Conservation (phyloP, 2,888 invertebrate genomes). For the Synergus umbraculus region DNA sequence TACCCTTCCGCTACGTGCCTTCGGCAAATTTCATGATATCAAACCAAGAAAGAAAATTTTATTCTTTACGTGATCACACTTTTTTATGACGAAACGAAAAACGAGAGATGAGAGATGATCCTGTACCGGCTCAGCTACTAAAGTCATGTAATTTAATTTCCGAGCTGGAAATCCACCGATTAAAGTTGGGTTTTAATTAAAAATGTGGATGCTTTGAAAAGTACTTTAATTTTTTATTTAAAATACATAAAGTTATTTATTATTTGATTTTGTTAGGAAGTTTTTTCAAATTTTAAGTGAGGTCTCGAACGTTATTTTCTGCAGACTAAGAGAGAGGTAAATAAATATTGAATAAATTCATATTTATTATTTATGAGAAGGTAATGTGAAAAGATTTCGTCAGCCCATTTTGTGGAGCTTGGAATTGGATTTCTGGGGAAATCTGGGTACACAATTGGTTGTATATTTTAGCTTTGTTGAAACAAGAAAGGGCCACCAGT, state of each 20-base stretch:
- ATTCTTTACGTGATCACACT: background rate
- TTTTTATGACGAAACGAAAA: conserved; percentile 9
- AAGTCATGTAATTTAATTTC: background rate
- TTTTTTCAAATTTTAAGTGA: no score
- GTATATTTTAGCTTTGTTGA: conserved; percentile 14
- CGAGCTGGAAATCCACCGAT: background rate
- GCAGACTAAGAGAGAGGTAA: background rate
- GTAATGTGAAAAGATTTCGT: background rate
- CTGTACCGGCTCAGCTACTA: background rate
- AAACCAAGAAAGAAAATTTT: background rate
- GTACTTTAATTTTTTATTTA: background rate
- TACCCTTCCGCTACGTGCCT: conserved; percentile 12
- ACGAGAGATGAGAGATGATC: background rate
- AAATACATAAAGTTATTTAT: no score
- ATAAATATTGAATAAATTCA: background rate
- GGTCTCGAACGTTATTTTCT: background rate
- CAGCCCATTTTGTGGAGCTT: background rate
- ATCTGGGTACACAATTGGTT: conserved; percentile 6
- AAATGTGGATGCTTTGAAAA: background rate
- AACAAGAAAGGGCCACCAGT: background rate
- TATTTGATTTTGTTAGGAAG: no score
- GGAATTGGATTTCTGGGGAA: conserved; percentile 1
- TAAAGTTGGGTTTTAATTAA: background rate
- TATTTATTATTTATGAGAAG: background rate
- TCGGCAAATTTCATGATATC: conserved; percentile 24